Evolutionary conservation across 1,140 invertebrate species (phyloP).

Genomic region (Ceratosolen fusciceps): DNA sequence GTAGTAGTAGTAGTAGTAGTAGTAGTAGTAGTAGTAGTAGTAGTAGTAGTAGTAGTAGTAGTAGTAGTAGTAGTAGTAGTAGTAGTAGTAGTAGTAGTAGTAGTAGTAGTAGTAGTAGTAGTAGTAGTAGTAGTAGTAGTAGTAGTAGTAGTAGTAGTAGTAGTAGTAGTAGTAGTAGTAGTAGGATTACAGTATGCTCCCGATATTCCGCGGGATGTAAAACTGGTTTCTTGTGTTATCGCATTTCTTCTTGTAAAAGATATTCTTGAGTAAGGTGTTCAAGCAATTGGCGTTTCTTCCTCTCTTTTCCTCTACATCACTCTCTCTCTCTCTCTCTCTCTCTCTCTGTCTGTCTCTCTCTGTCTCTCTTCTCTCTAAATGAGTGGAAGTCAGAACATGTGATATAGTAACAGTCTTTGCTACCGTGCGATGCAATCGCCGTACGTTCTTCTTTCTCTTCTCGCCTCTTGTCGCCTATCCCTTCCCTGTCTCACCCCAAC

Average conservation of each 20-base stretch:
- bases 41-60: too few relatives aligned
- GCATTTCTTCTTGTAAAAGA: background rate
- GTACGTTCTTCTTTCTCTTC: constrained; percentile 57
- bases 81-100: too few relatives aligned
- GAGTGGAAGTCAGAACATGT: constrained; percentile 28
- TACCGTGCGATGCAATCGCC: constrained; percentile 63
- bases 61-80: too few relatives aligned
- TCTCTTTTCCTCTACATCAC: background rate
- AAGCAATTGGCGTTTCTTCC: constrained; percentile 30
- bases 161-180: too few relatives aligned
- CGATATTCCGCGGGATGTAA: constrained; percentile 11
- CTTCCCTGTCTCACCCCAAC: background rate
- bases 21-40: too few relatives aligned
- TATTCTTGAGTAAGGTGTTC: constrained; percentile 42
- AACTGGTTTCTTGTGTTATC: constrained; percentile 38
- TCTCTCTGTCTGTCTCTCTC: background rate
- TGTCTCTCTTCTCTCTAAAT: constrained; percentile 3
- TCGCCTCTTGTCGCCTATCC: background rate
- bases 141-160: too few relatives aligned
- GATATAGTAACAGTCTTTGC: constrained; percentile 56
- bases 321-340: constrained; percentile 14
- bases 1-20: too few relatives aligned
- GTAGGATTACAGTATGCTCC: background rate
- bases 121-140: too few relatives aligned
- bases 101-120: too few relatives aligned